A percentile compares a stretch with the other conserved stretches of the same genome.
Conservation (phyloP, 2,113 vertebrate species). For the Aleadryas rufinucha region DNA sequence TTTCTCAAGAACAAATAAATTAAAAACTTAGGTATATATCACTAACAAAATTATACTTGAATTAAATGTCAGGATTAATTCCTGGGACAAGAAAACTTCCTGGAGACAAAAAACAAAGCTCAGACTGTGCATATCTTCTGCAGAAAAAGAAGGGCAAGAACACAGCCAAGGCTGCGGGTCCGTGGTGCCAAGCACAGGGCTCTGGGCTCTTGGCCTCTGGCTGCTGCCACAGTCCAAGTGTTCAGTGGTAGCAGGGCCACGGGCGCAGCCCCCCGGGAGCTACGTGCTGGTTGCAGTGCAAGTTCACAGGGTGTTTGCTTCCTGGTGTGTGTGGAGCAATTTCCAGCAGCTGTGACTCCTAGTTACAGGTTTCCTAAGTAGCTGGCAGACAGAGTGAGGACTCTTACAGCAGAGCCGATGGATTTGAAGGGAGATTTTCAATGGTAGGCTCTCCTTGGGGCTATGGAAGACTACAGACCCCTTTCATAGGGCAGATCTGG, state of each 20-base stretch:
- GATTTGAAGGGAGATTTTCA: not conserved
- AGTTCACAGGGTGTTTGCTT: not conserved
- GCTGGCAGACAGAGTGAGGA: not conserved
- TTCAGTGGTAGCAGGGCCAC: not conserved
- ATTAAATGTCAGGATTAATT: not conserved
- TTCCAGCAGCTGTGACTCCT: not conserved
- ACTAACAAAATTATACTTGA: not conserved
- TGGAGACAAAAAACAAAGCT: not conserved
- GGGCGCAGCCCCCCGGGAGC: accelerated
- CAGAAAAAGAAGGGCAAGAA: not conserved
- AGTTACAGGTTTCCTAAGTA: not conserved
- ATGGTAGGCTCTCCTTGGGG: not conserved
- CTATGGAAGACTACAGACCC: not conserved
- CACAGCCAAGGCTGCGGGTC: accelerated
- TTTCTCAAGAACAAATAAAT: not conserved
- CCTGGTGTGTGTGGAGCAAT: accelerated
- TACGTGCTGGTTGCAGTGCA: not conserved
- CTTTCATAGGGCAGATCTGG: not conserved
- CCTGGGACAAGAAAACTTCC: not conserved
- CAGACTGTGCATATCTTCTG: not conserved
- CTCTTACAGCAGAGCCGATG: not conserved
- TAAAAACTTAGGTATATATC: not conserved
- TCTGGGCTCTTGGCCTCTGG: not conserved
- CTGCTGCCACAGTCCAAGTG: not conserved
- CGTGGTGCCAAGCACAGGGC: accelerated